Conservation (phyloP, 2,797 vertebrate species). For the Propithecus deckenii region DNA sequence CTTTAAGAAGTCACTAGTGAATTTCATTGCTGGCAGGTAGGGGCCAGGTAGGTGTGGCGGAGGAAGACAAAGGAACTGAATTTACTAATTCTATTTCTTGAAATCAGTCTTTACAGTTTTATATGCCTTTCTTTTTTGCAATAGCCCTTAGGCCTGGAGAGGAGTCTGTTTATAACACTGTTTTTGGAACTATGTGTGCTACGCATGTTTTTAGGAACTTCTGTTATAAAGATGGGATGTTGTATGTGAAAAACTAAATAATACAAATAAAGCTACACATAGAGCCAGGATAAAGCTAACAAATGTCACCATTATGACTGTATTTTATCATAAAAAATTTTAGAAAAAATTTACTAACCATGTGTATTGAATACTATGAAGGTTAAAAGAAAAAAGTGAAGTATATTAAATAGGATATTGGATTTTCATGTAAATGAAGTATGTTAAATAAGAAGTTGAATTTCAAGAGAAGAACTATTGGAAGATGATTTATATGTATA, state of each 20-base stretch:
- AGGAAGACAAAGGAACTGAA: too few relatives aligned
- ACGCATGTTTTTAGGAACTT: background rate
- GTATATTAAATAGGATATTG: background rate
- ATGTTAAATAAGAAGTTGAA: background rate
- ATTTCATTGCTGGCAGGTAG: too few relatives aligned
- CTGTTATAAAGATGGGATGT: background rate
- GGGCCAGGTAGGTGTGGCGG: too few relatives aligned
- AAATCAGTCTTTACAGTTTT: too few relatives aligned
- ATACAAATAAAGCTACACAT: background rate
- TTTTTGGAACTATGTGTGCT: background rate
- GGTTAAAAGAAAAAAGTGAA: background rate
- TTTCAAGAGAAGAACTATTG: background rate
- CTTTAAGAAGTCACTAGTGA: too few relatives aligned
- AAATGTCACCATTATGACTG: background rate
- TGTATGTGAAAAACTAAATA: background rate
- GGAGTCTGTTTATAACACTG: background rate
- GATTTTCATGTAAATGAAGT: background rate
- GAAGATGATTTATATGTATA: background rate
- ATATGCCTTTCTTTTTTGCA: too few relatives aligned
- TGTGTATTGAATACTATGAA: background rate
- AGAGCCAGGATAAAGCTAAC: background rate
- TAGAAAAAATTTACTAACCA: background rate
- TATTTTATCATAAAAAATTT: background rate
- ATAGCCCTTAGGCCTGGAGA: too few relatives aligned
- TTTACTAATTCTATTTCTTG: too few relatives aligned